Conservation (phyloP, 2,113 vertebrate species). For the Procavia capensis region DNA sequence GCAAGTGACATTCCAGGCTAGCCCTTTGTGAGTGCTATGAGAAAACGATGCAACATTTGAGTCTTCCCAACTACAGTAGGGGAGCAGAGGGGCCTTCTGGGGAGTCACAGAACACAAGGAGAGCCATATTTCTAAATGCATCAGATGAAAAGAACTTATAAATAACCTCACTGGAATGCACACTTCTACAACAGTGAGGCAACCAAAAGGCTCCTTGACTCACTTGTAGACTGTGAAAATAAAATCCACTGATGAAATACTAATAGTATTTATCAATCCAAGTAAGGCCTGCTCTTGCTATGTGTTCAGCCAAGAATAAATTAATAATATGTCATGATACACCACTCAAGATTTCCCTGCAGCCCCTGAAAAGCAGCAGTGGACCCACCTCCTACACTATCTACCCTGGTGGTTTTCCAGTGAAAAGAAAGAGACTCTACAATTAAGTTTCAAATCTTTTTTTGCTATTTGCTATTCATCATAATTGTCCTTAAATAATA, state of each 20-base stretch:
- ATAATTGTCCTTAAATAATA: not conserved
- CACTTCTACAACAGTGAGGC: slow-evolving; percentile 50
- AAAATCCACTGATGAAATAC: slow-evolving; percentile 75
- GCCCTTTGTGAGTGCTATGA: slow-evolving; percentile 86
- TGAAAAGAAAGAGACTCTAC: not conserved
- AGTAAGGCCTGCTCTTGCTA: slow-evolving; percentile 86
- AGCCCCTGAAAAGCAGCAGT: slow-evolving; percentile 38
- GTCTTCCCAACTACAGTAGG: slow-evolving; percentile 16
- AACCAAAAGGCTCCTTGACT: slow-evolving; percentile 72
- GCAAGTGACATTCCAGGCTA: slow-evolving; percentile 83
- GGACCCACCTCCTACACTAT: not conserved
- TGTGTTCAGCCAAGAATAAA: slow-evolving; percentile 72
- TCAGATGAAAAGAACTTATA: slow-evolving; percentile 70
- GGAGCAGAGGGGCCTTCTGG: not conserved
- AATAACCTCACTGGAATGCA: slow-evolving; percentile 73
- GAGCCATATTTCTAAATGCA: slow-evolving; percentile 74
- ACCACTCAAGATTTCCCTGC: not conserved
- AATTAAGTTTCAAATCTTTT: not conserved
- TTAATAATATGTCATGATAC: not conserved
- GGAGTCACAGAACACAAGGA: not conserved
- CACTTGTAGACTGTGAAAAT: not conserved
- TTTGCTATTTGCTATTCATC: not conserved
- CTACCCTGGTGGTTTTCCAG: not conserved
- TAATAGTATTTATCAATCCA: slow-evolving; percentile 80
- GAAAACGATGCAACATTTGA: slow-evolving; percentile 68